These are phyloP conservation scores for Botrylloides violaceus DNA, from an alignment of 23 tunicate species.

Conservation along the genomic window DNA sequence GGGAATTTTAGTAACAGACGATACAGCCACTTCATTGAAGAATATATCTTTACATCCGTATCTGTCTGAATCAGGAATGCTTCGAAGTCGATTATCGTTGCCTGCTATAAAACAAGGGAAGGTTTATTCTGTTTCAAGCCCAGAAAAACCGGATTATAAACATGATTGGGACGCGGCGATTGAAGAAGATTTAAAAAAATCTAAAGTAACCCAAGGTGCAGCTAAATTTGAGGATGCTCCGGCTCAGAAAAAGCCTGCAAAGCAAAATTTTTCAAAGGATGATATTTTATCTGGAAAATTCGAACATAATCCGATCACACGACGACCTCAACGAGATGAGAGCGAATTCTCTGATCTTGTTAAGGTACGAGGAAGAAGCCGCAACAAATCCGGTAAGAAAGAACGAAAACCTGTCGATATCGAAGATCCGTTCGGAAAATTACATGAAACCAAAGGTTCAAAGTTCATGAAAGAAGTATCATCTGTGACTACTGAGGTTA, in stretches of 20 bases:
- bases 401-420: background rate
- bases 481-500: background rate
- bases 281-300: background rate
- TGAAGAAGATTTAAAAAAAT: no score
- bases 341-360: background rate
- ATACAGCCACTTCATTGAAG: background rate
- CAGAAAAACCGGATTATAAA: background rate
- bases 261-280: background rate
- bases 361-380: background rate
- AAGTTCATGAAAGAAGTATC: conserved; percentile 5
- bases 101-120: background rate
- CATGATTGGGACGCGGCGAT: background rate
- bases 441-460: background rate
- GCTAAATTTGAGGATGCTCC: background rate
- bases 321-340: conserved; percentile 9
- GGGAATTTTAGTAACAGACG: no score
- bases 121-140: background rate
- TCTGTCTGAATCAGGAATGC: background rate
- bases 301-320: conserved; percentile 12
- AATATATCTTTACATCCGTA: background rate
- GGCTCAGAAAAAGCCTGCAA: background rate
- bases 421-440: conserved; percentile 6
- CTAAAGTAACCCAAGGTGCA: background rate
- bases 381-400: background rate
- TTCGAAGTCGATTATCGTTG: background rate